Conservation (phyloP, 2,888 invertebrate genomes). For the Thereva unica region DNA sequence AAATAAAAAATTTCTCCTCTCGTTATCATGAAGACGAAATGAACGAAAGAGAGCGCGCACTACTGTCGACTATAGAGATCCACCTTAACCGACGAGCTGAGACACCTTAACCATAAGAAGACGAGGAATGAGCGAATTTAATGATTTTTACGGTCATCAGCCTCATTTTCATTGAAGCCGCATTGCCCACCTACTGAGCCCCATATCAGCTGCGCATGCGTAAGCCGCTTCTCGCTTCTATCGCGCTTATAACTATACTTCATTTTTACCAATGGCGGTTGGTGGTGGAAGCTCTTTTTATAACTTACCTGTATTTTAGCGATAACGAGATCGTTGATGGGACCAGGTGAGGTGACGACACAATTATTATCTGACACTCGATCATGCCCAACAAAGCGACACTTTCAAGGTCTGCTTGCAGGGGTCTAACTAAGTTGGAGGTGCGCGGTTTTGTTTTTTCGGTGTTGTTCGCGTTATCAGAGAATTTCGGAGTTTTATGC, state of each 20-base stretch:
- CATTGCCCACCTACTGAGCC: constrained; percentile 10
- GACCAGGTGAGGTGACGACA: no score
- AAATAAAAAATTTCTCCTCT: constrained; percentile 12
- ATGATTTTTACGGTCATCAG: constrained; percentile 37
- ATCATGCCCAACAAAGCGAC: not conserved
- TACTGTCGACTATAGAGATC: not conserved
- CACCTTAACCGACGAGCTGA: constrained; percentile 13
- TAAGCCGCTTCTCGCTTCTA: not conserved
- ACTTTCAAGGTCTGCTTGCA: constrained; percentile 9
- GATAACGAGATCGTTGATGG: no score
- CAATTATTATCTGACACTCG: constrained; percentile 11
- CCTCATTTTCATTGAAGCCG: constrained; percentile 39
- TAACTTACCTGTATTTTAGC: no score
- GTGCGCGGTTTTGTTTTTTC: no score
- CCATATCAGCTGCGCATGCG: constrained; percentile 4
- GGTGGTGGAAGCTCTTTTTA: no score
- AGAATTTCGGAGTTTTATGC: constrained; percentile 15
- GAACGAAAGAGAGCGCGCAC: constrained; percentile 17
- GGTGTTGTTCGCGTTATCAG: no score
- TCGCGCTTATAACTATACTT: not conserved
- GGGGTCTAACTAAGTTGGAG: not conserved
- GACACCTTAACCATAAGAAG: constrained; percentile 12
- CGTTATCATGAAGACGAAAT: constrained; percentile 20
- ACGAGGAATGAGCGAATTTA: constrained; percentile 12
- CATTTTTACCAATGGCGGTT: no score